These are phyloP conservation scores for Epirrhoe tristata DNA, from an alignment of 2,888 invertebrate species.

Conservation along the genomic window DNA sequence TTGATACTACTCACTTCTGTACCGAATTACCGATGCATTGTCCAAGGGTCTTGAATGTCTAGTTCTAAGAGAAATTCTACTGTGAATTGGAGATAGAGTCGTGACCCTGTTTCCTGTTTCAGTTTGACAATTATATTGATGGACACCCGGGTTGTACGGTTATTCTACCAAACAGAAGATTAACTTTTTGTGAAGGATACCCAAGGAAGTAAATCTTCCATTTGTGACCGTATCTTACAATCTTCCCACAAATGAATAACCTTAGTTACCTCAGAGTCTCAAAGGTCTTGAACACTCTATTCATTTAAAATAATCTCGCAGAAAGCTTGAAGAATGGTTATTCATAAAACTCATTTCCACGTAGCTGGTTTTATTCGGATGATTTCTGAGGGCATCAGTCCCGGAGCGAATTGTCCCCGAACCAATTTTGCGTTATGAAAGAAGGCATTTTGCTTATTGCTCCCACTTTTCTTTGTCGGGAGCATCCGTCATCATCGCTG, in stretches of 20 bases:
- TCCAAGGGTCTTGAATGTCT: no score
- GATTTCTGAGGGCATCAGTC: conserved; percentile 53
- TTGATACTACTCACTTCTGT: no score
- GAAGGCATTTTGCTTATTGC: conserved; percentile 79
- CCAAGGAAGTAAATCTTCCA: not conserved
- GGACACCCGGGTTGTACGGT: no score
- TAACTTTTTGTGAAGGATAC: not conserved
- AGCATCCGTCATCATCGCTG: conserved; percentile 69
- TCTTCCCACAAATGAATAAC: not conserved
- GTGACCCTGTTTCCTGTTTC: no score
- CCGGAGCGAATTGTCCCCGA: conserved; percentile 70
- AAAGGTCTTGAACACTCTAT: conserved; percentile 5
- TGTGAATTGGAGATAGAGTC: no score
- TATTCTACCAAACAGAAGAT: not conserved
- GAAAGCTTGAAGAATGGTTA: conserved; percentile 23
- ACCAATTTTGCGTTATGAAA: conserved; percentile 81
- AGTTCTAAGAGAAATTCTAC: no score
- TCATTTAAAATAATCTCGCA: conserved; percentile 17
- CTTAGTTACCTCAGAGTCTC: not conserved
- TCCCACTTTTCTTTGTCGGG: conserved; percentile 71
- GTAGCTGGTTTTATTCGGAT: conserved; percentile 44
- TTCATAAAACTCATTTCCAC: conserved; percentile 32
- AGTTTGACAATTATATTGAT: no score
- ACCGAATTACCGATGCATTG: not conserved
- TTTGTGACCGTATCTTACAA: not conserved